A percentile compares a stretch with the other conserved stretches of the same genome.
These are phyloP conservation scores for Pseudomyrmex dendroicus DNA, from an alignment of 1,140 invertebrate species.

Conservation along the genomic window DNA sequence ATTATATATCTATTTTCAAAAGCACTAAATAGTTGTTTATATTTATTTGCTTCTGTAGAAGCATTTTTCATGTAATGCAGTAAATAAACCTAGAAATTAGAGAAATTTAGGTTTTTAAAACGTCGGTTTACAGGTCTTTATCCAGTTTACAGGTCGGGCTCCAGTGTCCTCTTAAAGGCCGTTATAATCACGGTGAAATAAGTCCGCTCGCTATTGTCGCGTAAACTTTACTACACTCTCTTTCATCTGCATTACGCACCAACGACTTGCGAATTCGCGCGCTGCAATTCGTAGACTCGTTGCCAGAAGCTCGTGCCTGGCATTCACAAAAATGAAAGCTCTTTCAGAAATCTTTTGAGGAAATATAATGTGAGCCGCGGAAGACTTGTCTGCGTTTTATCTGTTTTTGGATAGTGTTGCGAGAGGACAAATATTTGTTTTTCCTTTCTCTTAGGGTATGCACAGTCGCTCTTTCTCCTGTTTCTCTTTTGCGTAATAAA, in stretches of 20 bases:
- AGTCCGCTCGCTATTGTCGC: constrained; percentile 55
- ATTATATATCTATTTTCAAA: too few relatives aligned
- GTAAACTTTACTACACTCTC: constrained; percentile 45
- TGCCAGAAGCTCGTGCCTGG: constrained; percentile 46
- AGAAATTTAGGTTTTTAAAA: too few relatives aligned
- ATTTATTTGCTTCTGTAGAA: too few relatives aligned
- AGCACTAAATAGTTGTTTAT: too few relatives aligned
- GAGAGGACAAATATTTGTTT: constrained; percentile 26
- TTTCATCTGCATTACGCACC: constrained; percentile 48
- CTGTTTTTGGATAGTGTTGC: constrained; percentile 42
- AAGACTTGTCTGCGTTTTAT: constrained; percentile 45
- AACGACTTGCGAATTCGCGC: constrained; percentile 48
- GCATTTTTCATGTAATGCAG: too few relatives aligned
- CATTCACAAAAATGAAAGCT: constrained; percentile 59
- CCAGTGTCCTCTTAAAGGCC: not conserved
- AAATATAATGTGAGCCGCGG: constrained; percentile 52
- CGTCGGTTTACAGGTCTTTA: too few relatives aligned
- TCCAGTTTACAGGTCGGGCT: too few relatives aligned
- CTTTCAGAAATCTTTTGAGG: constrained; percentile 45
- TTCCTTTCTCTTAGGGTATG: too few relatives aligned
- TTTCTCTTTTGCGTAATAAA: not conserved
- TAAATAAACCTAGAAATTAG: too few relatives aligned
- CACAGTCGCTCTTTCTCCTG: constrained; percentile 5
- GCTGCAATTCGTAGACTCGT: constrained; percentile 54
- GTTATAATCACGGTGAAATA: constrained; percentile 54